Conservation (phyloP, 2,888 invertebrate species). For the Alloscopus bannaensis region DNA sequence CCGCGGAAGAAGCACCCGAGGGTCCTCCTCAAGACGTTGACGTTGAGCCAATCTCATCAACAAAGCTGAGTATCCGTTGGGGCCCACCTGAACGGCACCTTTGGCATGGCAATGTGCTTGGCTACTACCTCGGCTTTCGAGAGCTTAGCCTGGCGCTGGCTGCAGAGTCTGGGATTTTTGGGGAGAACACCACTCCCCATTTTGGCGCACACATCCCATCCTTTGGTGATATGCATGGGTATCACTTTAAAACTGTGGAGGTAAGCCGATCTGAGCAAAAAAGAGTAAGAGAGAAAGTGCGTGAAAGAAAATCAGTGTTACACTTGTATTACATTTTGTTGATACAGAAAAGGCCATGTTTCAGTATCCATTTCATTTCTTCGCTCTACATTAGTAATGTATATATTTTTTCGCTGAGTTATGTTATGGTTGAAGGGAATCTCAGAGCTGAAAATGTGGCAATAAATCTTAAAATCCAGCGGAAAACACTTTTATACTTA, state of each 20-base stretch:
- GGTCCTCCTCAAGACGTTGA: slow-evolving; percentile 88
- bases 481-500: slow-evolving; percentile 20
- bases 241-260: slow-evolving; percentile 84
- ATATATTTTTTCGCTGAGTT: too few relatives aligned
- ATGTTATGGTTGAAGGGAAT: neutral
- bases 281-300: too few relatives aligned
- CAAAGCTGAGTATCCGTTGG: slow-evolving; percentile 90
- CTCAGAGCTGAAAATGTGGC: slow-evolving; percentile 30
- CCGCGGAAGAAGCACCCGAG: slow-evolving; percentile 92
- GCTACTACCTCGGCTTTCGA: slow-evolving; percentile 82
- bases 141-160: slow-evolving; percentile 58
- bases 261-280: slow-evolving; percentile 75
- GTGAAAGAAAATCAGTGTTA: too few relatives aligned
- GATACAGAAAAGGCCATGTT: too few relatives aligned
- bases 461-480: slow-evolving; percentile 41
- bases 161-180: slow-evolving; percentile 48
- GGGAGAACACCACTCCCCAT: slow-evolving; percentile 59
- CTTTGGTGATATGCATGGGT: slow-evolving; percentile 69
- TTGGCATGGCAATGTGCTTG: slow-evolving; percentile 87
- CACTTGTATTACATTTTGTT: too few relatives aligned
- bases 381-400: too few relatives aligned
- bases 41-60: slow-evolving; percentile 88
- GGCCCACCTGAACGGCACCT: slow-evolving; percentile 87
- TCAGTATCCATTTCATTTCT: too few relatives aligned
- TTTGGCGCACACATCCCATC: slow-evolving; percentile 59